Base-by-base conservation (phyloP, 2,888 invertebrate species). In the Drosophila paranaensis region DNA sequence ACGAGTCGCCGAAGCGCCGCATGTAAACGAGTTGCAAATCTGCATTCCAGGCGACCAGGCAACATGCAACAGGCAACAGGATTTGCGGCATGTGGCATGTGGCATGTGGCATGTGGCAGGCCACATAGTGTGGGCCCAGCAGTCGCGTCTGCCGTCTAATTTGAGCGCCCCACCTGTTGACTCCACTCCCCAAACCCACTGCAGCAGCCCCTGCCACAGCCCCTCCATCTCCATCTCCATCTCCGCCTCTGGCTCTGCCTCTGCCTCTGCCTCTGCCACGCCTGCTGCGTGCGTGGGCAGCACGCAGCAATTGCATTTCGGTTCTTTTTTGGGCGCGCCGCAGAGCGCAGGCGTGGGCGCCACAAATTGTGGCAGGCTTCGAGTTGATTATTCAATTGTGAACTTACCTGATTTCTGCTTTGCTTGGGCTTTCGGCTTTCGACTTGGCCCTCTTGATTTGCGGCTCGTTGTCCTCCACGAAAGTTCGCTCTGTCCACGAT, bases 21-120 rank as follows among this genome's bases (percentile, higher is more conserved):
- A 88, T 88, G 89, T 86, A 82, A 84, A 84, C 83, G 83, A 84
- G 83, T 84, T 84, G 81, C 71, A 76, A 84, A 84, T 84, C 83
- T 84, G 89, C 83, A 84, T 84, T 84, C 83, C 83, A 71, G 53
- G 16, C 42, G 8, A 79, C 83, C 83, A 71, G 53, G 16, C 42
- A 8, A 79, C 83, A 83, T 88, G 40, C 40, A 10, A 4, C 42
- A 42, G 20, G 27, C 87, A 86, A 78, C 83, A 84, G 83, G 83
- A 88, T 80, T 88, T 72, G 70, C 46, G 58, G 30, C 48, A 48
- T 48, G 30, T n/a, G 45, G 45, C 48, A 48, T 48, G 30, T n/a
- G 45, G 45, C 60, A 58, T 45, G 74, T 56, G 68, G 61, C 53
- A 57, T 53, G 58, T 46, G 37, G 20, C 69, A 51, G 45, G 25